These are phyloP conservation scores for Sebastolobus alascanus DNA, from an alignment of 2,797 vertebrate species.

Conservation along the genomic window DNA sequence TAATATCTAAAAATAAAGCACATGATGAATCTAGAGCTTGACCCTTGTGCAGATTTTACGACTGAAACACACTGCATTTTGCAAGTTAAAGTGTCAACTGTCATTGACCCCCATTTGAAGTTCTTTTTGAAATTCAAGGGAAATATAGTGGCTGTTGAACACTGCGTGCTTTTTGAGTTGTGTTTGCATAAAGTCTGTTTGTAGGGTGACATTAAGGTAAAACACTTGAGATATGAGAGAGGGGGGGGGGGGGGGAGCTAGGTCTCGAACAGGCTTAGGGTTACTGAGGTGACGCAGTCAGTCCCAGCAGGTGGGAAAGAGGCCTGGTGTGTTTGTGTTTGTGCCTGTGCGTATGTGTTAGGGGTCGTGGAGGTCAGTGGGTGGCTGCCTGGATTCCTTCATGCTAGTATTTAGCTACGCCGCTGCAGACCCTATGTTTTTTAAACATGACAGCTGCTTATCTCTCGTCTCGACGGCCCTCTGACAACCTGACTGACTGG, in stretches of 20 bases:
- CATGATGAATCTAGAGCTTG: background rate
- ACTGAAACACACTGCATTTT: background rate
- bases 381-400: constrained; percentile 63
- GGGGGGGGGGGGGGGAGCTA: background rate
- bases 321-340: constrained; percentile 42
- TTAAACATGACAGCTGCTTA: constrained; percentile 73
- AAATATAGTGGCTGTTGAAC: background rate
- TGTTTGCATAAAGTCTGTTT: background rate
- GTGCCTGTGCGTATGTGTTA: constrained; percentile 34
- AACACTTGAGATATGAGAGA: background rate
- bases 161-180: background rate
- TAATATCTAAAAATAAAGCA: background rate
- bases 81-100: background rate
- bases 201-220: background rate
- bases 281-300: constrained; percentile 34
- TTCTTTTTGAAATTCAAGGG: background rate
- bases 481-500: constrained; percentile 52
- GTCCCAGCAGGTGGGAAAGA: constrained; percentile 65
- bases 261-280: constrained; percentile 19
- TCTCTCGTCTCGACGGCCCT: constrained; percentile 34
- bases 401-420: constrained; percentile 62
- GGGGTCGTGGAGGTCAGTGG: constrained; percentile 56
- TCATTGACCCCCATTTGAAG: background rate
- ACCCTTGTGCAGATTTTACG: background rate
- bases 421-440: constrained; percentile 62